Conservation (phyloP, 2,113 vertebrate genomes). For the human region DNA sequence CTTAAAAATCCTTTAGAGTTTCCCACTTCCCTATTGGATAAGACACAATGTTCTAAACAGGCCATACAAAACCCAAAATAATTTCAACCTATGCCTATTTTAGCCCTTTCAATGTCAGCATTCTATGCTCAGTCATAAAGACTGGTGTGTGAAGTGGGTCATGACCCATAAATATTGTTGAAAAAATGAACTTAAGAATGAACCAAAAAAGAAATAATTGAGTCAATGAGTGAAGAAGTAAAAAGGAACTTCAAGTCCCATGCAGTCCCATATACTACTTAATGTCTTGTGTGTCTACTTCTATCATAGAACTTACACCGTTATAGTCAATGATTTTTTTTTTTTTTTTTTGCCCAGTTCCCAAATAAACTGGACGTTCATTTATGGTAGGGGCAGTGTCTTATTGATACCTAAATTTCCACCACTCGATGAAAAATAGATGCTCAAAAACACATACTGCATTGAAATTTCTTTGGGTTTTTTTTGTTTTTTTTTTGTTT, state of each 20-base stretch:
- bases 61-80: background rate
- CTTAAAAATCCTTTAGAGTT: constrained; percentile 21
- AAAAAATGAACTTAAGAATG: background rate
- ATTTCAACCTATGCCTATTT: background rate
- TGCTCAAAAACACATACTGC: background rate
- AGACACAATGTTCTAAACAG: background rate
- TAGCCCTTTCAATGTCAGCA: background rate
- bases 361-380: background rate
- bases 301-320: background rate
- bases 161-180: background rate
- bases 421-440: background rate
- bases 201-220: background rate
- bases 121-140: background rate
- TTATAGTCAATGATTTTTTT: background rate
- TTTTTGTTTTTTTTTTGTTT: too few relatives aligned
- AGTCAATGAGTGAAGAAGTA: background rate
- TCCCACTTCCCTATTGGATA: background rate
- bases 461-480: background rate
- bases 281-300: background rate
- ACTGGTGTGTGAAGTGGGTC: background rate
- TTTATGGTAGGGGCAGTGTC: background rate
- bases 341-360: background rate
- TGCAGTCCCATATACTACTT: background rate
- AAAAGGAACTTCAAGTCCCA: background rate
- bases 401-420: constrained; percentile 3